A percentile compares a stretch with the other conserved stretches of the same genome.
Conservation (phyloP, 1,140 invertebrate genomes). For the Pararge aegeria region DNA sequence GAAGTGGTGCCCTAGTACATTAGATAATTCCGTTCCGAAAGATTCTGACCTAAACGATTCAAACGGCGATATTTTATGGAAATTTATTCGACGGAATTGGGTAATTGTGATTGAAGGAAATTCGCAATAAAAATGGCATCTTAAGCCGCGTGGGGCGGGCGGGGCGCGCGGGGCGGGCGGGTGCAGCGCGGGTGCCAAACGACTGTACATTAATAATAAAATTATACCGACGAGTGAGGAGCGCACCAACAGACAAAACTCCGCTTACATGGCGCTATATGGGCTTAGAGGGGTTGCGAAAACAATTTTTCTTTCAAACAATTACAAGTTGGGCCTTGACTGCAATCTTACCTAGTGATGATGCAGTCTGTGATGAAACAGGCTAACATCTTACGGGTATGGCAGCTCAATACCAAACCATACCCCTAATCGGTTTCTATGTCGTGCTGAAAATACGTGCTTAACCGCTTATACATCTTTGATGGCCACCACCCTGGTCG, state of each 20-base stretch:
- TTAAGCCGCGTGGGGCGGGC: background rate
- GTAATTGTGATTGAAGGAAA: slow-evolving; percentile 22
- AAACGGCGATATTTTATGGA: background rate
- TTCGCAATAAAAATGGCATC: slow-evolving; percentile 24
- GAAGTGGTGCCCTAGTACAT: background rate
- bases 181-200: slow-evolving; percentile 22
- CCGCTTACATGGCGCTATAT: background rate
- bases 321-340: too few species aligned
- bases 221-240: slow-evolving; percentile 19
- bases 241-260: background rate
- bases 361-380: too few species aligned
- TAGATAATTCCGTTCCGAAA: background rate
- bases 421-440: too few species aligned
- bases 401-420: too few species aligned
- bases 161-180: background rate
- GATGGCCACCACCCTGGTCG: too few species aligned
- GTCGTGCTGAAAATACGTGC: too few species aligned
- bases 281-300: too few species aligned
- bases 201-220: slow-evolving; percentile 29
- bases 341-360: too few species aligned
- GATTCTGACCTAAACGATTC: background rate
- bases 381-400: too few species aligned
- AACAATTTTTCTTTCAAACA: too few species aligned
- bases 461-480: too few species aligned
- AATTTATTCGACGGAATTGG: background rate